These are phyloP conservation scores for Watsonalla binaria DNA, from an alignment of 2,888 invertebrate species.

Conservation along the genomic window DNA sequence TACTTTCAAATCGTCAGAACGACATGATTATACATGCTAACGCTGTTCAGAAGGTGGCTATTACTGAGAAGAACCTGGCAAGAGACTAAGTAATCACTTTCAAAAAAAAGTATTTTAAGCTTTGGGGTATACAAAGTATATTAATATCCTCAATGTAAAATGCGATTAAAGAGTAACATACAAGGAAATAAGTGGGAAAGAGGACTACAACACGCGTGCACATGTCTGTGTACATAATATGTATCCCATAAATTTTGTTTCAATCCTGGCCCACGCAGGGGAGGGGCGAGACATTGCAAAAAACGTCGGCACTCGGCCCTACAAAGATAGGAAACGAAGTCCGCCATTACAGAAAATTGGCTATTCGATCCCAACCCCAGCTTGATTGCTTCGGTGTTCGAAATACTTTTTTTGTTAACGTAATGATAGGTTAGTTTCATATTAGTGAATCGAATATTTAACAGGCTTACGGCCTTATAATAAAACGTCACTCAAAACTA, in stretches of 20 bases:
- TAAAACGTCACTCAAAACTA: too few relatives aligned
- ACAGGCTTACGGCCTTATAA: too few relatives aligned
- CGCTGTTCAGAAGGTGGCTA: too few relatives aligned
- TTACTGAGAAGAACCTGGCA: too few relatives aligned
- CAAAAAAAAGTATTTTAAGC: too few relatives aligned
- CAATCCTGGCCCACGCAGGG: conserved; percentile 40
- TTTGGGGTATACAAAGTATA: too few relatives aligned
- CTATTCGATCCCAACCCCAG: conserved; percentile 49
- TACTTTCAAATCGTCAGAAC: too few relatives aligned
- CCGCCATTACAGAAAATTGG: conserved; percentile 75
- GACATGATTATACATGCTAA: too few relatives aligned
- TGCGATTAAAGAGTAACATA: neutral
- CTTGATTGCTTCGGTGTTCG: conserved; percentile 1
- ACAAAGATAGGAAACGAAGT: conserved; percentile 72
- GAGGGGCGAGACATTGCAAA: conserved; percentile 61
- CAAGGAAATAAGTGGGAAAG: neutral
- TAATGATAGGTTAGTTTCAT: neutral
- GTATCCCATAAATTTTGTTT: conserved; percentile 49
- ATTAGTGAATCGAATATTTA: conserved; percentile 5
- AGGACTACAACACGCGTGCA: conserved; percentile 13
- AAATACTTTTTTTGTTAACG: neutral
- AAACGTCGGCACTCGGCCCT: conserved; percentile 65
- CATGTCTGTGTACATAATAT: conserved; percentile 21
- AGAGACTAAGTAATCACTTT: too few relatives aligned
- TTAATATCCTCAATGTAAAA: too few relatives aligned